Percentiles rank a stretch among this genome's conserved stretches.
These are phyloP conservation scores for Cladorhizidae sp. DNA, from an alignment of 37 sponge, comb jelly and placozoan genomes.

Conservation along the genomic window DNA sequence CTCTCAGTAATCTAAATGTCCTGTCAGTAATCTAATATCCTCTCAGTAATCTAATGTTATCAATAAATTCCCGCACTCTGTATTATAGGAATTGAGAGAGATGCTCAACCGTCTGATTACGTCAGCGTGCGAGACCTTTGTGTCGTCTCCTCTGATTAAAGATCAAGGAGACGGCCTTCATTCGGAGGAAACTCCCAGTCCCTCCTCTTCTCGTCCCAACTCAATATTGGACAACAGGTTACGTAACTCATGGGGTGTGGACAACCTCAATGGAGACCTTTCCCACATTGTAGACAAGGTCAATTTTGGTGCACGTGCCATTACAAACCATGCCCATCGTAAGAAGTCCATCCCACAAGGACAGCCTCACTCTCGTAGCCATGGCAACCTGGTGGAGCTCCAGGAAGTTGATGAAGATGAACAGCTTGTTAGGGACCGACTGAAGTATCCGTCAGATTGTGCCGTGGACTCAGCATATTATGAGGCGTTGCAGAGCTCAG, in stretches of 20 bases:
- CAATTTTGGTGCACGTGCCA: neutral
- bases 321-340: neutral
- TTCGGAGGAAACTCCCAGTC: conserved; percentile 7
- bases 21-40: too few species aligned
- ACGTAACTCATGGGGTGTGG: neutral
- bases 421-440: conserved; percentile 6
- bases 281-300: conserved; percentile 6
- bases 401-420: conserved; percentile 62
- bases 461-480: conserved; percentile 12
- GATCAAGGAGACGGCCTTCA: neutral
- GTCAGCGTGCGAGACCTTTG: conserved; percentile 69
- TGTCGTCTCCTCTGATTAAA: conserved; percentile 26
- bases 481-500: conserved; percentile 13
- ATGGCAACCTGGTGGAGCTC: conserved; percentile 45
- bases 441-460: conserved; percentile 54
- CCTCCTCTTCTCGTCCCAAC: conserved; percentile 25
- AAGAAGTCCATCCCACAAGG: neutral
- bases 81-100: conserved; percentile 57
- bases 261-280: neutral
- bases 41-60: neutral
- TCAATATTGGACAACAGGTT: neutral
- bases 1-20: too few species aligned
- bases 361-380: conserved; percentile 12
- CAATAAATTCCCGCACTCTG: neutral
- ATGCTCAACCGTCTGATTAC: conserved; percentile 50